Evolutionary conservation across 2,113 vertebrate genomes (phyloP).

Genomic region (Stegostoma tigrinum): DNA sequence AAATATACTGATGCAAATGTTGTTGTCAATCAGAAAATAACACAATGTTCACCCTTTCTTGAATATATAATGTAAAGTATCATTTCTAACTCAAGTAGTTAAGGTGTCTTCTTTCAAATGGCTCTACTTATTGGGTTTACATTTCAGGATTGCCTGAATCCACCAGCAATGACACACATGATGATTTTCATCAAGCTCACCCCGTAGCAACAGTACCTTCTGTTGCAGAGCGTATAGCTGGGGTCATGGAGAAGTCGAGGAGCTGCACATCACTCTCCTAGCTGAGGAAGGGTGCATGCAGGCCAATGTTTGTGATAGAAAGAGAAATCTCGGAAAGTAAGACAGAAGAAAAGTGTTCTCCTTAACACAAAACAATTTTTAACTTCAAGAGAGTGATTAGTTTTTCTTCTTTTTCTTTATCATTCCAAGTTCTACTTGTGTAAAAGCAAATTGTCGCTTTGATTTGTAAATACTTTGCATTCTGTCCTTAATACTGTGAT

Average conservation of each 20-base stretch:
- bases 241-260: neutral
- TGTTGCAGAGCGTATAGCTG: neutral
- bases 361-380: neutral
- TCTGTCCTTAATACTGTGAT: slow-evolving; percentile 35
- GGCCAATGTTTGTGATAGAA: neutral
- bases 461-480: slow-evolving; percentile 36
- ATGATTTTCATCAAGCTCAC: neutral
- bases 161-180: neutral
- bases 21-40: neutral
- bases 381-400: neutral
- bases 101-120: neutral
- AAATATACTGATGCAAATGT: neutral
- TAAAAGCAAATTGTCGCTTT: slow-evolving; percentile 33
- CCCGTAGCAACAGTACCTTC: neutral
- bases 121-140: neutral
- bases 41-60: neutral
- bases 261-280: neutral
- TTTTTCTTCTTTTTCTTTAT: slow-evolving; percentile 17
- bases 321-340: neutral
- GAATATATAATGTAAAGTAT: neutral
- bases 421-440: slow-evolving; percentile 10
- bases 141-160: slow-evolving; percentile 4
- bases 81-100: slow-evolving; percentile 5
- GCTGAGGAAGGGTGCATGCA: neutral
- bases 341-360: neutral